Conservation (phyloP, 2,113 vertebrate species). For the Chamaetylas fuelleborni region DNA sequence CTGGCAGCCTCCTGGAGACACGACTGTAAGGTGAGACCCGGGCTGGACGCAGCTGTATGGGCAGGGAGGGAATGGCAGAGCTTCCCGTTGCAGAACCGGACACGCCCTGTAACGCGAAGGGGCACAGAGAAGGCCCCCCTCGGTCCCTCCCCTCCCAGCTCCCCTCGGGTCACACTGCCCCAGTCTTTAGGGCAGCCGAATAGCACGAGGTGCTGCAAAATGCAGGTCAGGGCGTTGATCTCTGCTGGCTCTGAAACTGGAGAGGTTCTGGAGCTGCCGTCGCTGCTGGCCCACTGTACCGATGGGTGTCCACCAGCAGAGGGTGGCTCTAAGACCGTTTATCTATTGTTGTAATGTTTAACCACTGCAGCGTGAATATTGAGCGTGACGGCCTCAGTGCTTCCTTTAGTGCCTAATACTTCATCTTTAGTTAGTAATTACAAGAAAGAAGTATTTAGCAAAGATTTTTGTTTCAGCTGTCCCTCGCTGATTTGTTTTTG, state of each 20-base stretch:
- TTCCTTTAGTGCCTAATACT: background rate
- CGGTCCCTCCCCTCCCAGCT: fast-evolving
- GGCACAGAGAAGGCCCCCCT: background rate
- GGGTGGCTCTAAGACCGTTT: background rate
- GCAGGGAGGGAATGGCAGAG: background rate
- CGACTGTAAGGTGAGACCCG: too few species aligned
- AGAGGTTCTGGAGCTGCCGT: background rate
- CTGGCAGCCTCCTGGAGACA: fast-evolving
- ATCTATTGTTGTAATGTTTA: background rate
- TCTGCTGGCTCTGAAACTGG: background rate
- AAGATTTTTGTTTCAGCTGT: background rate
- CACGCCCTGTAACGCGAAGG: fast-evolving
- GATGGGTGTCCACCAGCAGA: background rate
- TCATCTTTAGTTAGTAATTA: background rate
- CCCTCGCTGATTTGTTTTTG: background rate
- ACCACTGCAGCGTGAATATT: background rate
- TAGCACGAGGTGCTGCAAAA: fast-evolving
- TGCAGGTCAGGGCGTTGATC: fast-evolving
- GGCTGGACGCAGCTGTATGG: background rate
- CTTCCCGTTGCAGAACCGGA: fast-evolving
- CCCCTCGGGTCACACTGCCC: fast-evolving
- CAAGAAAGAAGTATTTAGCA: background rate
- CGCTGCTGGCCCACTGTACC: background rate
- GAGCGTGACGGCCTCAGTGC: fast-evolving
- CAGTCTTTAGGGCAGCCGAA: fast-evolving